phyloP scores from a whole-genome alignment of 2,797 vertebrate genomes.

The Halcyon smyrnensis region DNA sequence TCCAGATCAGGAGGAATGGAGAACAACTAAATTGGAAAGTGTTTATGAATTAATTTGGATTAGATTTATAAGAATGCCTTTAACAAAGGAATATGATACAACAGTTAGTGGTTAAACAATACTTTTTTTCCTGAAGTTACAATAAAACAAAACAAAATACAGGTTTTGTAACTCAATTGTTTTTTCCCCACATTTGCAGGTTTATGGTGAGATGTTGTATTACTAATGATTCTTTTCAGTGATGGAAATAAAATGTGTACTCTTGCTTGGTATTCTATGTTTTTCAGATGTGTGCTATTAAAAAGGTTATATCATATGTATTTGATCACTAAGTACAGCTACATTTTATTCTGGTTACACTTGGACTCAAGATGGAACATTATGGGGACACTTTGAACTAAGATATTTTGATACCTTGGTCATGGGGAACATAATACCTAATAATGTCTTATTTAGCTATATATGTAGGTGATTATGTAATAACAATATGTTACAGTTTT shows the following conservation, averaged over 20 bases:
- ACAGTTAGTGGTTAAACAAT: background rate
- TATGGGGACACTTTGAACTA: background rate
- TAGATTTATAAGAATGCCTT: background rate
- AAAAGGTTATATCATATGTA: background rate
- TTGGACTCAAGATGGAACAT: background rate
- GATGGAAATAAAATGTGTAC: background rate
- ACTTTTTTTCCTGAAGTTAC: background rate
- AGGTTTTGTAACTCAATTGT: fast-evolving
- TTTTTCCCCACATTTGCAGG: background rate
- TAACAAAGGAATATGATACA: background rate
- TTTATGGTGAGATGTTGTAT: background rate
- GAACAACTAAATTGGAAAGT: background rate
- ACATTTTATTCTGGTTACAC: background rate
- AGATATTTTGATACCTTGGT: background rate
- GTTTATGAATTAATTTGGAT: background rate
- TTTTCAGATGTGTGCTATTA: background rate
- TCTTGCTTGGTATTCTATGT: background rate
- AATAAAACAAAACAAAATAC: background rate
- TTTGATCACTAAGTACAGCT: background rate
- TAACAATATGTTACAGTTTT: background rate
- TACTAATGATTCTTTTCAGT: background rate
- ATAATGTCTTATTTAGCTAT: background rate
- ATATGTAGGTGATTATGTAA: background rate
- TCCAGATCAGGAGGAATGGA: background rate
- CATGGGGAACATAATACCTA: background rate